Evolutionary conservation across 2,113 vertebrate genomes (phyloP), one percentile per base, ranked within the genome.

Genomic region (Phainopepla nitens): DNA sequence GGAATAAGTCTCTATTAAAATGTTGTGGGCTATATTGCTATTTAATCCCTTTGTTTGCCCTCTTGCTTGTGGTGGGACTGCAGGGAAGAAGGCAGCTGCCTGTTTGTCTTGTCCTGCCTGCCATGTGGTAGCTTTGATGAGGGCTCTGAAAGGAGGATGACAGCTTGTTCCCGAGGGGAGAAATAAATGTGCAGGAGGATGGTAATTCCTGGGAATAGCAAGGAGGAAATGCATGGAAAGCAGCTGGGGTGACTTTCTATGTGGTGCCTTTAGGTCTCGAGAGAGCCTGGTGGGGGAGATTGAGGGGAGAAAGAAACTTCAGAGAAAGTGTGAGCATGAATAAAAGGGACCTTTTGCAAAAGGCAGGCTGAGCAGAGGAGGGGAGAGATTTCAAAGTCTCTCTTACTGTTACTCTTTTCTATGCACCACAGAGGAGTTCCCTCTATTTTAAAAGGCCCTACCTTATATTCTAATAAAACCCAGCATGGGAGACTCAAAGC

Each of bases 151-250:
- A 41, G 15, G 47, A 71, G 41, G 61, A n/a, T 51, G 70, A 44
- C 0, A 0, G 9, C 27, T 90, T 76, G 14, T 23, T 94, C 79
- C 58, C 12, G 1, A 7, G 28, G 3, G 29, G 16, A 11, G 5
- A 24, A 25, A 7, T 35, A 45, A 69, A 44, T 4, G 5, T 36
- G 22, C 64, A 53, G 57, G 31, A 66, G 47, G 24, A 45, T 66
- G 29, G 41, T 25, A 49, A 69, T 82, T 92, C 57, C 53, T 61
- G 27, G 44, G 24, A 82, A 53, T 3, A 60, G 27, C 41, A 49
- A 69, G 62, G 31, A 82, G 24, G n/a, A 69, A 82, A 86, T 24
- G 31, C 27, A 25, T 0, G 1, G 45, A 49, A 83, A n/a, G n/a
- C 71, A 70, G 54, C 71, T 79, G 71, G 44, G 28, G 21, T 53